Evolutionary conservation across 2,797 vertebrate genomes (phyloP).

Genomic region (Telmatherina bonti): DNA sequence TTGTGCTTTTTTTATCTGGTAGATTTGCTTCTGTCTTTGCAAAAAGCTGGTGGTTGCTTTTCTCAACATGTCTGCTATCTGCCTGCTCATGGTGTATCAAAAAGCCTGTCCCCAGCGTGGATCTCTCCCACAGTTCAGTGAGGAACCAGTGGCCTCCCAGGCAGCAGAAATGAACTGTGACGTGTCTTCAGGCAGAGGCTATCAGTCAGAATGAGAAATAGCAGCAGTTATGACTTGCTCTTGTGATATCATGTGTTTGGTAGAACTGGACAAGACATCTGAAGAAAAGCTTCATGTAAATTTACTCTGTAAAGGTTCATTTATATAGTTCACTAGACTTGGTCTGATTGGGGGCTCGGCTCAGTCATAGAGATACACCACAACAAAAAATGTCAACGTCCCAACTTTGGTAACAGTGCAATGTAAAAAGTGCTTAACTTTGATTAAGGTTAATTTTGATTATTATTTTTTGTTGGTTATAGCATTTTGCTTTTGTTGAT

Average conservation of each 20-base stretch:
- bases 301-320: constrained; percentile 2
- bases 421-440: no score
- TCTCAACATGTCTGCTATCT: constrained; percentile 61
- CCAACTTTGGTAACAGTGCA: no score
- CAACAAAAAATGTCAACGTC: no score
- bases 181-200: constrained; percentile 51
- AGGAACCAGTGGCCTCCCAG: constrained; percentile 64
- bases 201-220: constrained; percentile 28
- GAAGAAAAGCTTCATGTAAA: constrained; percentile 5
- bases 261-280: constrained; percentile 22
- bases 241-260: constrained; percentile 13
- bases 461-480: no score
- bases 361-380: no score
- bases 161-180: constrained; percentile 64
- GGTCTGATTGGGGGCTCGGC: no score
- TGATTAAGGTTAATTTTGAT: no score
- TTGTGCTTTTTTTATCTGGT: constrained; percentile 63
- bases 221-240: constrained; percentile 29
- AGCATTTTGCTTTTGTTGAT: no score
- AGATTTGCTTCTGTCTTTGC: constrained; percentile 63
- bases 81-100: constrained; percentile 56
- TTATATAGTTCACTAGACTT: no score
- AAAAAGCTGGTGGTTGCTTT: constrained; percentile 39
- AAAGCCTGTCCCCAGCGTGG: constrained; percentile 51
- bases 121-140: constrained; percentile 52